Evolutionary conservation across 2,113 vertebrate genomes (phyloP), one percentile per base, ranked within the genome.

Genomic region (Alligator sinensis): DNA sequence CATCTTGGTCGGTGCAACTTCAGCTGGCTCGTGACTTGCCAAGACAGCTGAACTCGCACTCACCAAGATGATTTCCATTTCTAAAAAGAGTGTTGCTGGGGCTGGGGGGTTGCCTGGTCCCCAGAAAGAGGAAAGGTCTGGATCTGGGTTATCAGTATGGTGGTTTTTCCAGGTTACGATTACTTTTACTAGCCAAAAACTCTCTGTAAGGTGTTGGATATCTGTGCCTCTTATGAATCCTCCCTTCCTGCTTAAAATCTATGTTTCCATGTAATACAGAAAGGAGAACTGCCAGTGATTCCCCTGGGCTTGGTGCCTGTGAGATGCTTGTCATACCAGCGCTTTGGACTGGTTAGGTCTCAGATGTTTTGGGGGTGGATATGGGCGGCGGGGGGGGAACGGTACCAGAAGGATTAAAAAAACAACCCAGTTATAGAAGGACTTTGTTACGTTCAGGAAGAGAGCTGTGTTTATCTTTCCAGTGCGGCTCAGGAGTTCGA

Each of bases 381-480:
- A 47, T 47, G 47, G 47, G 47, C 47, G 2, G 7, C 75, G 61
- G 95, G 34, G 77, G 89, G 92, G 85, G 84, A 93, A 88, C 34
- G 59, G 77, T 13, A 80, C 61, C 59, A 16, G 5, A 16, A 64
- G 62, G 30, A 0, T 64, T 38, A 55, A 38, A 81, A 89, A 60
- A 54, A 38, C 8, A 24, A 66, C 47, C 30, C 2, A 0, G 81
- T 90, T 88, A 38, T 80, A 72, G 93, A 93, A 80, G 80, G 90
- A 86, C 74, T 91, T 90, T 63, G 95, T 96, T 97, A 94, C 22
- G 30, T 79, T 88, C 96, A 97, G 98, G 97, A 97, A 98, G 93
- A 90, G 92, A 77, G 84, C 90, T 21, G 74, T 97, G 95, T 96
- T 98, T 97, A 93, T 97, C 93, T 98, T 98, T 97, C 96, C 97